phyloP scores from a whole-genome alignment of 2,888 invertebrate species.

The Lycaena phlaeas region DNA sequence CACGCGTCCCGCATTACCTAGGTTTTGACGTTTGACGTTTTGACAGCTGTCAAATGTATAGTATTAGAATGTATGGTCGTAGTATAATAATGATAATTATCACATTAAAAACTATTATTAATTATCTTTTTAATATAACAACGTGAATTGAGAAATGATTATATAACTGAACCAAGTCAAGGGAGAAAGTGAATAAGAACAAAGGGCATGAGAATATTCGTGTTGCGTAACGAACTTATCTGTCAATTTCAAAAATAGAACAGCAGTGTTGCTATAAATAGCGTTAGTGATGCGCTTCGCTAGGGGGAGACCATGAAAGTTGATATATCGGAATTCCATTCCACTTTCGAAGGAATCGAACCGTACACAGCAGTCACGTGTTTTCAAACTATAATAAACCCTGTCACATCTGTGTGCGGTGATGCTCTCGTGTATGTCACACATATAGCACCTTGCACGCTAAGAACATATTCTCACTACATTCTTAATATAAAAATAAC shows the following conservation, averaged over 20 bases:
- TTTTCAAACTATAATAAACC: conserved; percentile 10
- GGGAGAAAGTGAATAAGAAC: conserved; percentile 1
- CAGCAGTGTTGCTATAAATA: conserved; percentile 1
- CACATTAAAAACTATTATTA: too few relatives aligned
- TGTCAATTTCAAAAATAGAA: conserved; percentile 7
- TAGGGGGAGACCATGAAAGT: background rate
- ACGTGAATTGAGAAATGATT: too few relatives aligned
- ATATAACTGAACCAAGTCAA: too few relatives aligned
- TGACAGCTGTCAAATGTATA: too few relatives aligned
- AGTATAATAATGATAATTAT: too few relatives aligned
- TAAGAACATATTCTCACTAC: background rate
- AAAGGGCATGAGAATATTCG: conserved; percentile 4
- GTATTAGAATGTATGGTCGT: too few relatives aligned
- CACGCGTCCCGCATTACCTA: too few relatives aligned
- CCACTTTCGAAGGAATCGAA: conserved; percentile 31
- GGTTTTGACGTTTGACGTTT: too few relatives aligned
- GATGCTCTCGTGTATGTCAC: conserved; percentile 26
- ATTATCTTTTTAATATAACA: too few relatives aligned
- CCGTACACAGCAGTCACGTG: conserved; percentile 21
- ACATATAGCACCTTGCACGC: conserved; percentile 13
- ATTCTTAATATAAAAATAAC: background rate
- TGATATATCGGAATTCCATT: conserved; percentile 23
- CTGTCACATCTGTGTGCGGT: conserved; percentile 22
- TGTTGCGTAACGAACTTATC: background rate
- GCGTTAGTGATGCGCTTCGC: background rate